Conservation (phyloP, 2,113 vertebrate genomes). For the Gallinago jamesoni region DNA sequence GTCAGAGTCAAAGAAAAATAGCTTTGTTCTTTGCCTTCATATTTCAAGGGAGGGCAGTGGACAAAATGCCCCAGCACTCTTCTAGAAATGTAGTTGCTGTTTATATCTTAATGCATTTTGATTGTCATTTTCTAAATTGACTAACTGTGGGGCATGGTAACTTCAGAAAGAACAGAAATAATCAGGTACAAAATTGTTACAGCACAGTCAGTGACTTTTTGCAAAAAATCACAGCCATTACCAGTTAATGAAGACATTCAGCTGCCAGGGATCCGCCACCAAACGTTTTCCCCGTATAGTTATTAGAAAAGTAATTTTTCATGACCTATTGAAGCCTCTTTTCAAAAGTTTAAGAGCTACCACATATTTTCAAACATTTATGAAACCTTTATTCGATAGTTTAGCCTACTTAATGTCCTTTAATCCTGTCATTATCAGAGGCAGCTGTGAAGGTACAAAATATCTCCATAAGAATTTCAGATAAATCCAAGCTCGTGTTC, state of each 20-base stretch:
- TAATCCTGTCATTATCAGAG: not conserved
- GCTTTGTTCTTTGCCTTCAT: not conserved
- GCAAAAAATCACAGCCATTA: not conserved
- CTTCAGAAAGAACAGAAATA: not conserved
- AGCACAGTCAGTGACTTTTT: not conserved
- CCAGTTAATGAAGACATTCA: not conserved
- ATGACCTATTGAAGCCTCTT: not conserved
- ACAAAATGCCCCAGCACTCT: not conserved
- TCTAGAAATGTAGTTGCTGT: not conserved
- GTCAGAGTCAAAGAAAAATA: not conserved
- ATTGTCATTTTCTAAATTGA: not conserved
- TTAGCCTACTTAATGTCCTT: not conserved
- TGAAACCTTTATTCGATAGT: not conserved
- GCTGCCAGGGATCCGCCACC: not conserved
- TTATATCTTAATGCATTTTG: not conserved
- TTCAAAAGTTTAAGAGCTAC: not conserved
- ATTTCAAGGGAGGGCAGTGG: not conserved
- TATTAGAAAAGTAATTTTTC: not conserved
- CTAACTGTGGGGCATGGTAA: not conserved
- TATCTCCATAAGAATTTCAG: not conserved
- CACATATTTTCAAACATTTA: not conserved
- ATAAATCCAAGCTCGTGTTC: slow-evolving; percentile 3
- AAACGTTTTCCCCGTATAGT: not conserved
- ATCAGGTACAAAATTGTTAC: not conserved
- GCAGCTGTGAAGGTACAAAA: not conserved